Conservation (phyloP, 2,888 invertebrate genomes). For the Phytoseiulus persimilis region DNA sequence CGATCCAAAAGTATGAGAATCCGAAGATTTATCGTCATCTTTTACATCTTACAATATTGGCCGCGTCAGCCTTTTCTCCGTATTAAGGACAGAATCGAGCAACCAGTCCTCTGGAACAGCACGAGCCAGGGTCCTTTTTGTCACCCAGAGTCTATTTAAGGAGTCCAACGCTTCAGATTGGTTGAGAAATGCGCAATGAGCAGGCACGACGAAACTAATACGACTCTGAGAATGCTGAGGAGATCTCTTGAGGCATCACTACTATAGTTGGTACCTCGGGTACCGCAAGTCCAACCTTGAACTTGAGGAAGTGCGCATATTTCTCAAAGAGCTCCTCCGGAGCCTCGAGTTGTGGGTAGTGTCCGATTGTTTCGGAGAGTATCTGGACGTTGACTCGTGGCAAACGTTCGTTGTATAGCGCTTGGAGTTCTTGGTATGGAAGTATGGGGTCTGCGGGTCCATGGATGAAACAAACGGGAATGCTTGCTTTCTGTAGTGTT, state of each 20-base stretch:
- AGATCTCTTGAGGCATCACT: background rate
- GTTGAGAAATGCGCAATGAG: no score
- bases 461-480: conserved; percentile 50
- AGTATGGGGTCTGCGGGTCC: conserved; percentile 50
- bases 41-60: no score
- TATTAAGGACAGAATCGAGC: no score
- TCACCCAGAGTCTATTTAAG: no score
- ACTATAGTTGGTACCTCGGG: background rate
- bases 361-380: conserved; percentile 47
- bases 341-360: conserved; percentile 50
- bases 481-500: conserved; percentile 47
- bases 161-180: no score
- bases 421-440: conserved; percentile 47
- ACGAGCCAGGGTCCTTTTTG: no score
- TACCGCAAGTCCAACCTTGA: background rate
- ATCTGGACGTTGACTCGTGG: conserved; percentile 47
- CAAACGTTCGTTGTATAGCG: conserved; percentile 45
- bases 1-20: no score
- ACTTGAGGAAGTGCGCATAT: conserved; percentile 43
- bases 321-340: conserved; percentile 46
- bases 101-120: no score
- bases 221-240: background rate
- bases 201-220: no score
- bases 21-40: no score
- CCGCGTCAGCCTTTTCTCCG: no score